phyloP scores from a whole-genome alignment of 37 sponge, comb jelly and placozoan species.

The Cladorhizidae sp. region DNA sequence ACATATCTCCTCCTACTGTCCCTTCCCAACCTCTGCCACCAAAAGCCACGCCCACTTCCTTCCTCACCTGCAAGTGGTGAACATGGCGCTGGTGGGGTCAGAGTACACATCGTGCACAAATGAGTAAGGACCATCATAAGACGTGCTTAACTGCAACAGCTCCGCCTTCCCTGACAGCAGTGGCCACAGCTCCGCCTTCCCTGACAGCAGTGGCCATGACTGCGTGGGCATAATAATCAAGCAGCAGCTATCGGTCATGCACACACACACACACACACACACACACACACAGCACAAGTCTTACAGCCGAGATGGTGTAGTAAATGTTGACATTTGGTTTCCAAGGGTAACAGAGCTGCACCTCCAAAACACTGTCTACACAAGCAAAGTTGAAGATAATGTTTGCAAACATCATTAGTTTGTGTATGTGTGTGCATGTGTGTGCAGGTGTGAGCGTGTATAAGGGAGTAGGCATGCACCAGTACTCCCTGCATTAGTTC shows the following conservation, averaged over 20 bases:
- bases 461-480: too few relatives aligned
- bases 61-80: slow-evolving; percentile 41
- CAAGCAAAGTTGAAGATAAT: neutral
- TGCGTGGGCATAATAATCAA: neutral
- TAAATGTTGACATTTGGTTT: slow-evolving; percentile 68
- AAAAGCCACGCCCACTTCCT: neutral
- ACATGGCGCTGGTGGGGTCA: slow-evolving; percentile 19
- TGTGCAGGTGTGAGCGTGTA: too few relatives aligned
- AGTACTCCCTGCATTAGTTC: too few relatives aligned
- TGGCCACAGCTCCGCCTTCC: slow-evolving; percentile 36
- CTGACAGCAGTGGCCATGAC: slow-evolving; percentile 43
- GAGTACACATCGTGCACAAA: slow-evolving; percentile 56
- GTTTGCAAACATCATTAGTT: too few relatives aligned
- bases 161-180: neutral
- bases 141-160: slow-evolving; percentile 13
- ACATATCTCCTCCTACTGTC: too few relatives aligned
- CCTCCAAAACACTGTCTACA: slow-evolving; percentile 42
- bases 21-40: neutral
- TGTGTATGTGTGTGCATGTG: too few relatives aligned
- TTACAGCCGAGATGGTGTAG: slow-evolving; percentile 61
- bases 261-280: neutral
- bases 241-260: neutral
- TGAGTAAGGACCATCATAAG: slow-evolving; percentile 59
- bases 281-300: neutral
- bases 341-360: slow-evolving; percentile 53